These are phyloP conservation scores for Caenorhabditis doughertyi DNA, from an alignment of 2,888 invertebrate genomes.

Conservation along the genomic window DNA sequence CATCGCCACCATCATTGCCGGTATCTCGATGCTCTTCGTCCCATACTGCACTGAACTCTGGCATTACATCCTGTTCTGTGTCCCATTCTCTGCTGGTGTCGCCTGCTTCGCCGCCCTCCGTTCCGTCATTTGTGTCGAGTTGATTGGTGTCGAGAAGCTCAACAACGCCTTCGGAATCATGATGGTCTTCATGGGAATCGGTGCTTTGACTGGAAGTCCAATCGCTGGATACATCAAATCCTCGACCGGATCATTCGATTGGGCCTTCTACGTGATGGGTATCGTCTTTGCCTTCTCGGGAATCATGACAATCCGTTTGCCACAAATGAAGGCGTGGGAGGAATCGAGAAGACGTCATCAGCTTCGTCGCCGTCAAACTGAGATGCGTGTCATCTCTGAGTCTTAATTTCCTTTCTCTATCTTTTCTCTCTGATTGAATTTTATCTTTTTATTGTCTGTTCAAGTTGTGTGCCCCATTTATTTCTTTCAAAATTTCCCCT, in stretches of 20 bases:
- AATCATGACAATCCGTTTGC: constrained; percentile 91
- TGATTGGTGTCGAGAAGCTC: constrained; percentile 84
- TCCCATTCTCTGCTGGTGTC: constrained; percentile 46
- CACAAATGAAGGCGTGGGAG: constrained; percentile 90
- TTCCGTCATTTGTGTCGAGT: constrained; percentile 85
- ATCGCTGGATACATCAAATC: constrained; percentile 78
- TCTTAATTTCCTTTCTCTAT: constrained; percentile 6
- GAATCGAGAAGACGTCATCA: constrained; percentile 13
- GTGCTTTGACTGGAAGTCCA: constrained; percentile 84
- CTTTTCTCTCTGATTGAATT: too few relatives aligned
- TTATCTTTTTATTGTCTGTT: background rate
- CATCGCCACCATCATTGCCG: constrained; percentile 91
- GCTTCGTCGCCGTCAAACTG: too few relatives aligned
- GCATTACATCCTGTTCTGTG: constrained; percentile 85
- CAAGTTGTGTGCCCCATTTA: background rate
- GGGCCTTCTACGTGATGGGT: constrained; percentile 92
- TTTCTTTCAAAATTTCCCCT: constrained; percentile 9
- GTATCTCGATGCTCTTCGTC: constrained; percentile 89
- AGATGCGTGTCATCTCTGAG: constrained; percentile 32
- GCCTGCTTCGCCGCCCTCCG: constrained; percentile 96
- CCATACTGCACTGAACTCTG: constrained; percentile 83
- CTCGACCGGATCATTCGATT: constrained; percentile 86
- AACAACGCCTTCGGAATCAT: constrained; percentile 85
- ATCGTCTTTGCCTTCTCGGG: constrained; percentile 90
- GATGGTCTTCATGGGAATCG: constrained; percentile 85